Conservation (phyloP, 2,113 vertebrate species). For the Brachyhypopomus gauderio region DNA sequence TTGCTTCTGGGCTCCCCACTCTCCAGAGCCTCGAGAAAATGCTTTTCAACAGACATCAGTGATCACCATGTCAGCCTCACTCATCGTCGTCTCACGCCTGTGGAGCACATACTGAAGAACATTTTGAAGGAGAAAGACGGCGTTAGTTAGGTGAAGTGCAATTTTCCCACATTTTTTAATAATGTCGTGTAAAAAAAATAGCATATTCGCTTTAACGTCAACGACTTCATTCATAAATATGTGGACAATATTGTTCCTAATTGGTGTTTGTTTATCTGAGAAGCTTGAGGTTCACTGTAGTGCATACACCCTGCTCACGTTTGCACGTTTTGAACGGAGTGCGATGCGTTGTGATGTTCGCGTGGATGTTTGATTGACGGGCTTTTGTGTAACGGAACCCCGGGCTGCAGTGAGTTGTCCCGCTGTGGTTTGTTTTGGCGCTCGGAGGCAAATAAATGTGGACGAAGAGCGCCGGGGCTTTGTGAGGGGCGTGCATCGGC, state of each 20-base stretch:
- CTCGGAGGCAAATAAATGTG: not conserved
- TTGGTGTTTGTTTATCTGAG: not conserved
- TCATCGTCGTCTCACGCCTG: slow-evolving; percentile 24
- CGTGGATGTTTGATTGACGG: not conserved
- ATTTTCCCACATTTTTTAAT: not conserved
- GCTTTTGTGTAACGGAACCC: not conserved
- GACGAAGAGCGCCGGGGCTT: slow-evolving; percentile 2
- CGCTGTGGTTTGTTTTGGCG: too few species aligned
- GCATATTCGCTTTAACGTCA: not conserved
- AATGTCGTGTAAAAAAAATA: too few species aligned
- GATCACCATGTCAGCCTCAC: slow-evolving; percentile 42
- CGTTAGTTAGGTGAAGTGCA: slow-evolving; percentile 42
- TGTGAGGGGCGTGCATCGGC: not conserved
- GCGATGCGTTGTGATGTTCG: not conserved
- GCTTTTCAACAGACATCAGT: slow-evolving; percentile 24
- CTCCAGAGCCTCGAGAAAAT: slow-evolving; percentile 28
- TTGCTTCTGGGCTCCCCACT: not conserved
- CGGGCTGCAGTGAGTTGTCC: not conserved
- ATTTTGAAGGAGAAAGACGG: not conserved
- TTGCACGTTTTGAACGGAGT: not conserved
- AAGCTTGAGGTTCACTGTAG: not conserved
- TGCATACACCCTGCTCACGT: too few species aligned
- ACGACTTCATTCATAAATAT: not conserved
- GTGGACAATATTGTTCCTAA: not conserved
- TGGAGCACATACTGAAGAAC: slow-evolving; percentile 47